Conservation (phyloP, 2,113 vertebrate genomes). For the Marmota flaviventris region DNA sequence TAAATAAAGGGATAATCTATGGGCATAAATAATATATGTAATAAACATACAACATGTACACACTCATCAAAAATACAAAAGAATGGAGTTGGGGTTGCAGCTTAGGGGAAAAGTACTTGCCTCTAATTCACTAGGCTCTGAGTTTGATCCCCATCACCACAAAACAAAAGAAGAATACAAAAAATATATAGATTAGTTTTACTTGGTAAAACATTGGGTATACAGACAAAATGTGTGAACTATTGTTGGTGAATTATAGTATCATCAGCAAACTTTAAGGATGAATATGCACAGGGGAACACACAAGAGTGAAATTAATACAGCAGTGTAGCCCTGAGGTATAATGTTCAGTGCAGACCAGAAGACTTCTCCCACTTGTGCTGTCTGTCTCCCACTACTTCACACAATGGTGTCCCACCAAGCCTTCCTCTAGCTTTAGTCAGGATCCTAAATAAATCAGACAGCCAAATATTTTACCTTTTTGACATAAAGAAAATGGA, state of each 20-base stretch:
- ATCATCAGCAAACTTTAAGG: neutral
- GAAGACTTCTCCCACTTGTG: neutral
- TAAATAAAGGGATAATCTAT: neutral
- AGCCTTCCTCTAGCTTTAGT: neutral
- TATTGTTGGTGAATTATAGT: neutral
- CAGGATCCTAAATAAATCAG: neutral
- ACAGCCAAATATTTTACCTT: neutral
- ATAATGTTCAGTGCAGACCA: neutral
- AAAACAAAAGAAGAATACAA: neutral
- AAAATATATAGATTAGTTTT: neutral
- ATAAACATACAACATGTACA: neutral
- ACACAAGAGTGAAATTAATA: neutral
- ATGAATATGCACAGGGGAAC: neutral
- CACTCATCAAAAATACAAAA: neutral
- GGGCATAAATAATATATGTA: neutral
- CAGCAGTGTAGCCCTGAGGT: too few relatives aligned
- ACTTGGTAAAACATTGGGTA: neutral
- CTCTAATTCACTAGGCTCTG: too few relatives aligned
- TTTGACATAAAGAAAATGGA: neutral
- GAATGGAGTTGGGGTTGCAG: neutral
- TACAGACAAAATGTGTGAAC: neutral
- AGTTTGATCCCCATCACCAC: neutral
- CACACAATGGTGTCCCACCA: rapidly evolving
- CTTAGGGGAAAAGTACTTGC: neutral
- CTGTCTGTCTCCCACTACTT: neutral